Percentiles rank a stretch among this genome's conserved stretches.
These are phyloP conservation scores for Pseudomyrmex sp. DNA, from an alignment of 1,140 invertebrate genomes.

Conservation along the genomic window DNA sequence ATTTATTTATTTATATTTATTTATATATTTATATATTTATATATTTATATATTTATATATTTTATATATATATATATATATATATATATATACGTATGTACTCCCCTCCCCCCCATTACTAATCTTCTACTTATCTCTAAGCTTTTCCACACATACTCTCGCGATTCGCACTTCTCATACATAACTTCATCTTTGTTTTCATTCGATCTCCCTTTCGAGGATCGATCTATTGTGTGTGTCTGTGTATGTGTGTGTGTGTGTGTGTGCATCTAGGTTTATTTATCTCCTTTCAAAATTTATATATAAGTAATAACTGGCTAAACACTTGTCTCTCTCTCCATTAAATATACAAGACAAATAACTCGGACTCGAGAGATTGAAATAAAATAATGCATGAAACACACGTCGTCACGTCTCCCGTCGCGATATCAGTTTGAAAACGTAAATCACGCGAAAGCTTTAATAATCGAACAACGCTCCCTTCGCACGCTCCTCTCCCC, in stretches of 20 bases:
- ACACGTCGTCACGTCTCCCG: constrained; percentile 40
- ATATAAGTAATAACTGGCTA: constrained; percentile 76
- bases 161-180: constrained; percentile 67
- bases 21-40: constrained; percentile 60
- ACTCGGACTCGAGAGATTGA: constrained; percentile 59
- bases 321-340: constrained; percentile 40
- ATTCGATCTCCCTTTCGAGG: constrained; percentile 25
- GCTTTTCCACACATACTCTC: constrained; percentile 64
- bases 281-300: constrained; percentile 36
- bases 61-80: constrained; percentile 72
- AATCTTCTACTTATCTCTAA: constrained; percentile 82
- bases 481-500: neutral
- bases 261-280: too few relatives aligned
- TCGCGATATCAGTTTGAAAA: constrained; percentile 24
- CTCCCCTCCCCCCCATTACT: constrained; percentile 63
- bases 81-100: constrained; percentile 60
- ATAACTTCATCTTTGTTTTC: constrained; percentile 58
- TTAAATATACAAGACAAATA: constrained; percentile 71
- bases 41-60: constrained; percentile 73
- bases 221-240: constrained; percentile 34
- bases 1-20: constrained; percentile 49
- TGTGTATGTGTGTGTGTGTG: too few relatives aligned
- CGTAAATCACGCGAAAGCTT: constrained; percentile 28
- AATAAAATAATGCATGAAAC: constrained; percentile 76
- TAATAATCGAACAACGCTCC: constrained; percentile 39